Evolutionary conservation across 1,140 invertebrate species (phyloP), one percentile per base, ranked within the genome.

Genomic region (Zaprionus gabonicus): DNA sequence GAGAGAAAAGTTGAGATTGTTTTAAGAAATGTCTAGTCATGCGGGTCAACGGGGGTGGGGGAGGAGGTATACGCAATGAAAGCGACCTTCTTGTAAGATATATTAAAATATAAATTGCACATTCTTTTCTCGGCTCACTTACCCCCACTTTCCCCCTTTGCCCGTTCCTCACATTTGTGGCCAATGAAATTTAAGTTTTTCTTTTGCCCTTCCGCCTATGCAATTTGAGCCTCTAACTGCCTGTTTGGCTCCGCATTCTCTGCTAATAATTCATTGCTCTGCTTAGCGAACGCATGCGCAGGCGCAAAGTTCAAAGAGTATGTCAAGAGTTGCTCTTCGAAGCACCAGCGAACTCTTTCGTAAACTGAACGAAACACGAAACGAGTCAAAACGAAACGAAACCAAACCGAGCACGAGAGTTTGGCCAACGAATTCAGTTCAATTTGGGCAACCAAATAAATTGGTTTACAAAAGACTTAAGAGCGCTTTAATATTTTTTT

Each of bases 1-100:
- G 75, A 34, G 31, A 34, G 66, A 87, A 75, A 71, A 82, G 74
- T 60, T 69, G 28, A 70, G 56, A 70, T 62, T 65, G 7, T 51
- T 57, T 46, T 44, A 23, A 60, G 17, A 17, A 44, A 46, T 62
- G 27, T 28, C 53, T 28, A 27, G 53, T 56, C 53, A 31, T 17
- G 27, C 5, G 4, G 5, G 3, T 5, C 41, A 17, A 12, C 15
- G 13, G 25, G 13, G 10, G 38, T 0, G 13, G 13, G 38, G 38
- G 13, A 4, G 13, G 38, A n/a, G 15, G 31, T 9, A 10, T n/a
- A 46, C 5, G 41, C 7, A 7, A 9, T 17, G n/a, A n/a, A 7
- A 10, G 7, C 38, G 41, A 7, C n/a, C 1, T 25, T 7, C 5
- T 53, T 53, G 5, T 5, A 31, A 28, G 13, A 28, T 56, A 28